Base-by-base conservation (phyloP, 2,888 invertebrate genomes). In the Mythimna impura region DNA sequence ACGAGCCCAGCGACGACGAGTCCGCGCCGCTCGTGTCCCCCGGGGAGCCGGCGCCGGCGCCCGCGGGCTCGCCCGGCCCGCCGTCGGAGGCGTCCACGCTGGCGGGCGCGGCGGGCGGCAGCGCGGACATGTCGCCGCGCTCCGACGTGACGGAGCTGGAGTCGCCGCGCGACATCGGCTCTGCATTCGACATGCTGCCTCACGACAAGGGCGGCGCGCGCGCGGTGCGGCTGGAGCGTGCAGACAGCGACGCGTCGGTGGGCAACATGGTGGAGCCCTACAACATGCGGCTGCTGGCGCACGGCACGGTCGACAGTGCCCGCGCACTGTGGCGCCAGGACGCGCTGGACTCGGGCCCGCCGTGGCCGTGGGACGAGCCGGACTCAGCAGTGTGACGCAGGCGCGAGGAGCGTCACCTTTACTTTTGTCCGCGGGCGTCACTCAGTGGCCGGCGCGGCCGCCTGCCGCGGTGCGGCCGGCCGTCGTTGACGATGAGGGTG, bases 11-110 rank as follows among this genome's bases (percentile, higher is more conserved):
- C 89, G 97, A 97, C 89, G 97, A 97, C 90, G 98, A 98, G 83
- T 97, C 97, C 3, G 97, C 97, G 72, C 95, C 98, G 76, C 97
- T 98, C 10, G 96, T 96, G 81, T 96, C 96, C 12, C 94, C 95
- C 77, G 86, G 93, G 61, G 82, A 76, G 61, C 52, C 71, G 58
- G 68, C 62, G 36, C 71, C 40, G 61, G 66, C 73, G 64, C 71
- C 79, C 47, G 73, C 43, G 70, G 77, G 73, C 67, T 82, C 81
- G 78, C 87, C 82, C 79, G 81, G 82, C 71, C 82, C 84, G 75
- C 71, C 83, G n/a, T 87, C 88, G 55, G 81, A 85, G 85, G 70
- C 77, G 76, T 81, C 84, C 62, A 89, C 77, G 88, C 84, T 78
- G 89, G 90, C 63, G 89, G 91, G 76, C 86, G 91, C 85, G 87